These are phyloP conservation scores for Microhierax caerulescens DNA, from an alignment of 2,797 vertebrate genomes.

Conservation along the genomic window DNA sequence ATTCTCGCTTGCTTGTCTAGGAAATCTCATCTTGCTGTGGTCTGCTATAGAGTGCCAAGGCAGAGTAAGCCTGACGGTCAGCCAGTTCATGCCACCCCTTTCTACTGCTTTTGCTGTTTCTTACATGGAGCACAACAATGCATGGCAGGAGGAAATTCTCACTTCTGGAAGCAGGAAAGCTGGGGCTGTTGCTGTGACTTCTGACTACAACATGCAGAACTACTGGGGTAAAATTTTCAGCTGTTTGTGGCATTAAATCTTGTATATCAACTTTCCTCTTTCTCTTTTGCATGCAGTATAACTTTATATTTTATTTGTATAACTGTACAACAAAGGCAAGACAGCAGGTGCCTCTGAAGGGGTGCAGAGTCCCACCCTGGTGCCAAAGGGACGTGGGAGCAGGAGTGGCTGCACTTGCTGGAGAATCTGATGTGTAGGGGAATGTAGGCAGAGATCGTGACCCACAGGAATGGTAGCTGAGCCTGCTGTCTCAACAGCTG, in stretches of 20 bases:
- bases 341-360: not conserved
- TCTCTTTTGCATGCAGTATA: not conserved
- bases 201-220: not conserved
- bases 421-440: not conserved
- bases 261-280: not conserved
- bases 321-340: not conserved
- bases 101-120: not conserved
- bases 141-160: rapidly evolving
- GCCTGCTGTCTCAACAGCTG: not conserved
- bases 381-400: rapidly evolving
- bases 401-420: not conserved
- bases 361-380: rapidly evolving
- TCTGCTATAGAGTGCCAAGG: not conserved
- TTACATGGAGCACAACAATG: rapidly evolving
- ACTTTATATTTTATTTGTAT: not conserved
- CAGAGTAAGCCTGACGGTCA: not conserved
- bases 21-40: not conserved
- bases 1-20: not conserved
- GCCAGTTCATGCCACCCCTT: not conserved
- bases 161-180: not conserved
- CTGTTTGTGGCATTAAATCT: rapidly evolving
- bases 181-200: not conserved
- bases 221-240: not conserved
- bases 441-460: not conserved
- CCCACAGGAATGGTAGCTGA: not conserved